A percentile compares a stretch with the other conserved stretches of the same genome.
Conservation (phyloP, 2,888 invertebrate species). For the Mechanitis messenoides region DNA sequence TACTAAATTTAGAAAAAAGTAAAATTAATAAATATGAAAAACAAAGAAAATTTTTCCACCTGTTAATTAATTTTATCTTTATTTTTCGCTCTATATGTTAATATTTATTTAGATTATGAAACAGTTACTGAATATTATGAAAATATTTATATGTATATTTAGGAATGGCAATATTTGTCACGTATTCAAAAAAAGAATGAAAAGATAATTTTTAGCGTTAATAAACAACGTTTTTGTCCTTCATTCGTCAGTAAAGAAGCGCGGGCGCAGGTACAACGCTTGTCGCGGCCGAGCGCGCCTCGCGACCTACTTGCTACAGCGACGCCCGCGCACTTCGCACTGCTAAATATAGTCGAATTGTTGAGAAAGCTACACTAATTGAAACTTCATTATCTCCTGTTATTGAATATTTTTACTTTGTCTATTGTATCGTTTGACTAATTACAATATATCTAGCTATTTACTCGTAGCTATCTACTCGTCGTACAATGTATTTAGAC, state of each 20-base stretch:
- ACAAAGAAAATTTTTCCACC: no score
- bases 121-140: no score
- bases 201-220: neutral
- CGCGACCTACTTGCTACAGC: constrained; percentile 64
- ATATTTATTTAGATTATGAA: no score
- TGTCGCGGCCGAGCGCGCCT: constrained; percentile 36
- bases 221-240: constrained; percentile 34
- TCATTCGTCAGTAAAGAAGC: constrained; percentile 44
- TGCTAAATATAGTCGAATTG: constrained; percentile 58
- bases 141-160: no score
- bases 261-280: constrained; percentile 42
- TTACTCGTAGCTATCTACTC: neutral
- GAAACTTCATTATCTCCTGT: neutral
- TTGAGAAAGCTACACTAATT: constrained; percentile 46
- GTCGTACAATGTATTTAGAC: no score
- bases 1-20: no score
- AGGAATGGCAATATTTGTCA: no score
- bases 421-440: neutral
- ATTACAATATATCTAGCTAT: neutral
- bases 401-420: neutral
- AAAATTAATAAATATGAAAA: no score
- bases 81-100: no score
- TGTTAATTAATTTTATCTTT: no score
- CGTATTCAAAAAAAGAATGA: no score
- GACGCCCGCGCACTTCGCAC: constrained; percentile 47